Evolutionary conservation across 2,888 invertebrate species (phyloP), one percentile per base, ranked within the genome.

Genomic region (Chrysolina americana): DNA sequence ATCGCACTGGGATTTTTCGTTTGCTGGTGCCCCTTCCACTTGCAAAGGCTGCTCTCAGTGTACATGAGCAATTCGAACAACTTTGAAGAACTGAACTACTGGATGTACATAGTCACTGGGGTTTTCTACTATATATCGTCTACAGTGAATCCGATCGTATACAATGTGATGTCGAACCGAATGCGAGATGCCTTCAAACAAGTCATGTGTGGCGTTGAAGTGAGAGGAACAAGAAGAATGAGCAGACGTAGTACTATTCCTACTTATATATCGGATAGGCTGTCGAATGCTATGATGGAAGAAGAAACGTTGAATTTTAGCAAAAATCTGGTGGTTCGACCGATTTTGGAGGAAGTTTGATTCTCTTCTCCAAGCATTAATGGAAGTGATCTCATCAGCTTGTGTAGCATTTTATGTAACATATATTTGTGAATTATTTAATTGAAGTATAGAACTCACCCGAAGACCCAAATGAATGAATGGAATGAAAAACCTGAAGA

Each of bases 1-100:
- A 98, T 98, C 23, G 98, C 98, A 70, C 91, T 97, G 9, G 94
- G 96, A 44, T 98, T 98, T 90, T 98, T 98, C 89, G 89, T 97
- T 13, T 97, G 98, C 88, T 98, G 98, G 98, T 96, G 97, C 0
- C 98, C 98, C 41, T 98, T 98, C 89, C 98, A 98, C 89, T 92
- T 95, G 77, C 98, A 98, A 88, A 90, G 98, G 8, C 90, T 98
- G 70, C 92, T 96, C 87, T 95, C 94, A 86, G 91, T 95, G 81
- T 94, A 96, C 87, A 94, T 81, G 92, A 90, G 90, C 77, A 87
- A 91, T 23, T 89, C 90, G 68, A 89, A 92, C 84, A 93, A 92
- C 87, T 91, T 91, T 86, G 89, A 90, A 71, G 89, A 89, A 76
- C 90, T 95, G 83, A 95, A 95, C 87, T 94, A 94, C 84, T 94